Evolutionary conservation across 2,888 invertebrate species (phyloP).

Genomic region (Chouioia cunea): DNA sequence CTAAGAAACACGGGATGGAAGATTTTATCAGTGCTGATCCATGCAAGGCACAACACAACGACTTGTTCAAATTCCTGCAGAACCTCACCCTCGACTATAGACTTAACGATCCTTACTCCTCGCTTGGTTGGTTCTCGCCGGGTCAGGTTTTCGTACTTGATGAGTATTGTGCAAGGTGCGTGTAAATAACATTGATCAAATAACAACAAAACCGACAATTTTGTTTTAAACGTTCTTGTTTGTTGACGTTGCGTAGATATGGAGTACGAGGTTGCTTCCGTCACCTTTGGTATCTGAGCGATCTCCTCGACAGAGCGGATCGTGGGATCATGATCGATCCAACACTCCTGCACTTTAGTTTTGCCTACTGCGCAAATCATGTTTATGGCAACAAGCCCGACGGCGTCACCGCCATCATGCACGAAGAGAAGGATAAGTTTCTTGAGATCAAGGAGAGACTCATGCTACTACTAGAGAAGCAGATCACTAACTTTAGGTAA

Average conservation of each 20-base stretch:
- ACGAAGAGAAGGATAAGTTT: slow-evolving; percentile 98
- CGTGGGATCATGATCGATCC: slow-evolving; percentile 97
- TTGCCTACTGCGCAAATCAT: slow-evolving; percentile 99
- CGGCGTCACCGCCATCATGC: slow-evolving; percentile 98
- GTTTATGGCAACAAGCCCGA: slow-evolving; percentile 99
- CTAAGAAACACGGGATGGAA: slow-evolving; percentile 98
- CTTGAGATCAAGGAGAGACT: slow-evolving; percentile 97
- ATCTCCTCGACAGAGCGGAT: slow-evolving; percentile 94
- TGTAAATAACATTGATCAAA: no score
- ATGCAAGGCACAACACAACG: slow-evolving; percentile 95
- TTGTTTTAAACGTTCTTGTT: no score
- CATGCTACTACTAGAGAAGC: slow-evolving; percentile 92
- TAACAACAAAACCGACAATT: no score
- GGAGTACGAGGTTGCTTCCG: slow-evolving; percentile 97
- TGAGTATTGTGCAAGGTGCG: slow-evolving; percentile 90
- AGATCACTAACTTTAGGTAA: slow-evolving; percentile 98
- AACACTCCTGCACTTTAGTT: slow-evolving; percentile 98
- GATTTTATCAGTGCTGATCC: slow-evolving; percentile 99
- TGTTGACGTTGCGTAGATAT: no score
- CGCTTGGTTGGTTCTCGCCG: slow-evolving; percentile 99
- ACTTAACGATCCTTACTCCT: slow-evolving; percentile 97
- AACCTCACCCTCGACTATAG: slow-evolving; percentile 94
- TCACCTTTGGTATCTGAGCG: slow-evolving; percentile 95
- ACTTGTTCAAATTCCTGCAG: slow-evolving; percentile 92
- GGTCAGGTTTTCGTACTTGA: slow-evolving; percentile 99